Evolutionary conservation across 2,888 invertebrate species (phyloP), one percentile per base, ranked within the genome.

Genomic region (Morpho achilles): DNA sequence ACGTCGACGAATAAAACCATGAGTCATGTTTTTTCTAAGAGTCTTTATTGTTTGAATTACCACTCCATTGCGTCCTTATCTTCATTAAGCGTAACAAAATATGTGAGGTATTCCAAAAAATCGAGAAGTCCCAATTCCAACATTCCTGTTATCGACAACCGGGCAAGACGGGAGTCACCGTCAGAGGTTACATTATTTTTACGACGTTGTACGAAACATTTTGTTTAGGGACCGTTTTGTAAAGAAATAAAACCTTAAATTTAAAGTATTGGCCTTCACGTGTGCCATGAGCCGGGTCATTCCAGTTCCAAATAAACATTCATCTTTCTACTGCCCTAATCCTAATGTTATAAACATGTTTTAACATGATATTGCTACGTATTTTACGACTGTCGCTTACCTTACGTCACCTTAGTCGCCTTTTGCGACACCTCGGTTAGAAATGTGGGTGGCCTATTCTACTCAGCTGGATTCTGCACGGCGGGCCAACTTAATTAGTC

Each of bases 81-180:
- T 64, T 56, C 56, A 62, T 61, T 62, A 57, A 53, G 65, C 55
- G 59, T 60, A 55, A 60, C 59, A 53, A 67, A 67, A 59, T 66
- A 71, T 67, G 59, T 69, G 54, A 61, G 60, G 67, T 62, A 71
- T 70, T 67, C 67, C 60, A 57, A 59, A 62, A 62, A 65, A 60
- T 61, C 56, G 58, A 63, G 63, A 61, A 61, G 61, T 59, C 53
- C 49, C 59, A 64, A 65, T 65, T 51, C 64, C 60, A 58, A 56
- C 65, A 68, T 70, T 66, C 67, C 66, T 62, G 57, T 84, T 86
- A 82, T 82, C 79, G 67, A 61, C 60, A 59, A 56, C 62, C 61
- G 60, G 69, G 68, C 69, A 78, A 73, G 77, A 83, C 87, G 74
- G 88, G 80, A 86, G 86, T 85, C 80, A 67, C 69, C 74, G 75